phyloP scores from a whole-genome alignment of 2,113 vertebrate genomes.

The Labrus mixtus region DNA sequence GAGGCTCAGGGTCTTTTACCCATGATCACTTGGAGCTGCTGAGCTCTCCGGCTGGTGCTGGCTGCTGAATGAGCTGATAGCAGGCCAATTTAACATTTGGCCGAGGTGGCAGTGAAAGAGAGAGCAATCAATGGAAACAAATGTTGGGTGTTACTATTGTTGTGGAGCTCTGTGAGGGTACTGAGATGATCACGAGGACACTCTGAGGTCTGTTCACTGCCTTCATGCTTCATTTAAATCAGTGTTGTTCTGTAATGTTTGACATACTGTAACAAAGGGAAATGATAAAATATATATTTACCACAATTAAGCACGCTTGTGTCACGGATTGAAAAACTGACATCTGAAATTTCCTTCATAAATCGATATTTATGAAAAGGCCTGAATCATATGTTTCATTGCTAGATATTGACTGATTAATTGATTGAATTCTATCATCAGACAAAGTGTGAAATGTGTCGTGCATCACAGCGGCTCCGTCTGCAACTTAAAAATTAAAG shows the following conservation, averaged over 20 bases:
- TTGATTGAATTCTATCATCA: no score
- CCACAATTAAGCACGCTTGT: neutral
- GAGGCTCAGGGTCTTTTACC: conserved; percentile 1
- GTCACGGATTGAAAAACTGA: neutral
- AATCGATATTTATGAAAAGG: no score
- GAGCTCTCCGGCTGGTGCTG: conserved; percentile 22
- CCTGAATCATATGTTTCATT: no score
- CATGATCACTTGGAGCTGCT: conserved; percentile 27
- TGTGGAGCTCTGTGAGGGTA: conserved; percentile 13
- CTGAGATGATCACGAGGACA: conserved; percentile 36
- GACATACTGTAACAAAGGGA: neutral
- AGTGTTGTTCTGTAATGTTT: neutral
- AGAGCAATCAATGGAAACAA: conserved; percentile 56
- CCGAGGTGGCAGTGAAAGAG: conserved; percentile 33
- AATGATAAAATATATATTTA: neutral
- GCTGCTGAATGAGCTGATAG: conserved; percentile 35
- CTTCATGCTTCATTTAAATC: conserved; percentile 11
- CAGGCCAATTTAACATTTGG: conserved; percentile 47
- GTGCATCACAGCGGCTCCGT: no score
- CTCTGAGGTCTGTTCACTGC: neutral
- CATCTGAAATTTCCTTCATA: no score
- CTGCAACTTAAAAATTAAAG: no score
- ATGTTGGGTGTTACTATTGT: conserved; percentile 52
- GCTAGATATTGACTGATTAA: no score
- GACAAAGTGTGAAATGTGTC: no score